Evolutionary conservation across 2,113 vertebrate species (phyloP).

Genomic region (Macheiramphus alcinus): DNA sequence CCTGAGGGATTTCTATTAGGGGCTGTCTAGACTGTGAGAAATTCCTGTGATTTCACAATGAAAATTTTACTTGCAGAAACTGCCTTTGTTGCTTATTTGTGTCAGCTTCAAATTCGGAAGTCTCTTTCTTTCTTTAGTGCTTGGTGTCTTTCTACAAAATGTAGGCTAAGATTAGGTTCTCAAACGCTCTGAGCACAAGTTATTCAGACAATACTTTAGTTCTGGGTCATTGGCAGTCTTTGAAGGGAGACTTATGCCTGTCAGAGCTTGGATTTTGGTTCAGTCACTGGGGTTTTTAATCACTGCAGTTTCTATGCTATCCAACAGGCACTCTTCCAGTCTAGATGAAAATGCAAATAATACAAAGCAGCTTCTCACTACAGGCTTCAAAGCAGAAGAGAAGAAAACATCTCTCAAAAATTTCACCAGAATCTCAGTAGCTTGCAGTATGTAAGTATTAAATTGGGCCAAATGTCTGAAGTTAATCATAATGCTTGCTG

Average conservation of each 20-base stretch:
- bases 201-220: constrained; percentile 28
- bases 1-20: background rate
- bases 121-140: background rate
- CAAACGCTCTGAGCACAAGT: background rate
- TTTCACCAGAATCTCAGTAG: background rate
- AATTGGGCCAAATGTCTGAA: background rate
- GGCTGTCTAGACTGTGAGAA: background rate
- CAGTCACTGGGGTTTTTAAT: constrained; percentile 24
- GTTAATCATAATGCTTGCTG: background rate
- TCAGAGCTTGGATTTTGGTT: constrained; percentile 29
- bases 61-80: background rate
- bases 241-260: constrained; percentile 35
- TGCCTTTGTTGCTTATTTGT: background rate
- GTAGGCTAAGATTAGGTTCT: background rate
- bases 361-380: constrained; percentile 25
- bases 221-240: constrained; percentile 15
- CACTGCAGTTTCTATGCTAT: constrained; percentile 1
- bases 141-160: background rate
- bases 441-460: background rate
- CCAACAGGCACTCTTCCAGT: constrained; percentile 24
- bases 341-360: constrained; percentile 48
- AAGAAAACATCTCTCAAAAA: background rate
- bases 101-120: background rate
- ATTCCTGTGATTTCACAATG: background rate
- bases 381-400: background rate